A percentile compares a stretch with the other conserved stretches of the same genome.
These are phyloP conservation scores for Ophion obscuratus DNA, from an alignment of 2,888 invertebrate species.

Conservation along the genomic window DNA sequence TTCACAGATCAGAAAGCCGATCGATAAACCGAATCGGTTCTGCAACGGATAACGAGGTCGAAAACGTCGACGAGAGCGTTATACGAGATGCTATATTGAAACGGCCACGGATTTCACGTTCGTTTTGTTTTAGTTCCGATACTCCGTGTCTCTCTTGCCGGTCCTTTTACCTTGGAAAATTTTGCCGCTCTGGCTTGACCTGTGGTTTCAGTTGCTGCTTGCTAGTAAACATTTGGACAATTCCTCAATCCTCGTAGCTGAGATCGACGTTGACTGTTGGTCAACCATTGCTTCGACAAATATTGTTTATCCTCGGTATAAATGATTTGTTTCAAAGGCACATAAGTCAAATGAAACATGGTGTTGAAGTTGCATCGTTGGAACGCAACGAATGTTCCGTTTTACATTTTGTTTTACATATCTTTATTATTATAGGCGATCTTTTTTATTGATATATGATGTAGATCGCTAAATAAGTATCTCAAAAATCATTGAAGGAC, in stretches of 20 bases:
- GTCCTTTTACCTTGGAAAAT: neutral
- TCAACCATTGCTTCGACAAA: neutral
- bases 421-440: too few species aligned
- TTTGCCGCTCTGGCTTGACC: neutral
- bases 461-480: too few species aligned
- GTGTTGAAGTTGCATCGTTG: too few species aligned
- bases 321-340: neutral
- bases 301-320: neutral
- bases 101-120: conserved; percentile 40
- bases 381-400: too few species aligned
- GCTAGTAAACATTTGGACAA: neutral
- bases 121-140: conserved; percentile 1
- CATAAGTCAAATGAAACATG: neutral
- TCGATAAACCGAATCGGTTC: conserved; percentile 36
- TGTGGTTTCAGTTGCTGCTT: neutral
- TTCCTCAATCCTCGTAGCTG: neutral
- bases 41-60: conserved; percentile 47
- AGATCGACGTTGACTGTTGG: neutral
- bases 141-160: neutral
- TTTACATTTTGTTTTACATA: too few species aligned
- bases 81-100: conserved; percentile 67
- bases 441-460: too few species aligned
- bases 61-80: conserved; percentile 36
- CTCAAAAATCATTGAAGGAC: too few species aligned
- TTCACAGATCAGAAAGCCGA: conserved; percentile 34